Evolutionary conservation across 2,113 vertebrate genomes (phyloP).

Genomic region (Amblyopsis rosae): DNA sequence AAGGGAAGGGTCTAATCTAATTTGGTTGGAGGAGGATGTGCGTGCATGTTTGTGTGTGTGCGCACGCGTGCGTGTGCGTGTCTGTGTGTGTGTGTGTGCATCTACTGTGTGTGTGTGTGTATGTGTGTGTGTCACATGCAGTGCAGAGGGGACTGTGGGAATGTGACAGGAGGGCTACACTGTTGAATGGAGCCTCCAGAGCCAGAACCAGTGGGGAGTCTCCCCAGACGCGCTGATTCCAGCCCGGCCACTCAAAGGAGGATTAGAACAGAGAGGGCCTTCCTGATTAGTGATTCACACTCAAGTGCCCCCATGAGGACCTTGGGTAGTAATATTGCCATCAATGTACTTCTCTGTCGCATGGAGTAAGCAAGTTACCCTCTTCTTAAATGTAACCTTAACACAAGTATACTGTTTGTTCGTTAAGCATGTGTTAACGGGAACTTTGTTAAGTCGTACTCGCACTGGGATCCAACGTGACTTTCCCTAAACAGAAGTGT

Average conservation of each 20-base stretch:
- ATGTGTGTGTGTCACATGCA: constrained; percentile 36
- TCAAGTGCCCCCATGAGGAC: constrained; percentile 89
- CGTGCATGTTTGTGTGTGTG: constrained; percentile 37
- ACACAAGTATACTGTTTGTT: neutral
- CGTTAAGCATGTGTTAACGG: constrained; percentile 8
- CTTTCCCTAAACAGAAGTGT: constrained; percentile 25
- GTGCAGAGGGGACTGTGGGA: constrained; percentile 94
- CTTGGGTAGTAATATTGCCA: constrained; percentile 93
- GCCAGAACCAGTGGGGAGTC: constrained; percentile 98
- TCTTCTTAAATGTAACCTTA: constrained; percentile 9
- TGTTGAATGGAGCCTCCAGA: constrained; percentile 90
- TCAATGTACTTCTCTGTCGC: constrained; percentile 63
- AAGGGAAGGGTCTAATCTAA: constrained; percentile 97
- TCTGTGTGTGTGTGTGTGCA: constrained; percentile 18
- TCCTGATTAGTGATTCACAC: constrained; percentile 98
- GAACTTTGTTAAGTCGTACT: constrained; percentile 25
- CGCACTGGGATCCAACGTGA: constrained; percentile 14
- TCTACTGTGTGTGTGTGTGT: constrained; percentile 27
- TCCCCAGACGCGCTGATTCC: constrained; percentile 87
- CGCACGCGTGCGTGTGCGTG: constrained; percentile 31
- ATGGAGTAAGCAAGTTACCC: constrained; percentile 54
- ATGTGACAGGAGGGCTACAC: constrained; percentile 85
- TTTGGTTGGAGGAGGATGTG: constrained; percentile 90
- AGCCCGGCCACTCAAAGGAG: constrained; percentile 93
- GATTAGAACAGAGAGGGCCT: constrained; percentile 92